Evolutionary conservation across 2,888 invertebrate genomes (phyloP).

Genomic region (Brachylomia viminalis): DNA sequence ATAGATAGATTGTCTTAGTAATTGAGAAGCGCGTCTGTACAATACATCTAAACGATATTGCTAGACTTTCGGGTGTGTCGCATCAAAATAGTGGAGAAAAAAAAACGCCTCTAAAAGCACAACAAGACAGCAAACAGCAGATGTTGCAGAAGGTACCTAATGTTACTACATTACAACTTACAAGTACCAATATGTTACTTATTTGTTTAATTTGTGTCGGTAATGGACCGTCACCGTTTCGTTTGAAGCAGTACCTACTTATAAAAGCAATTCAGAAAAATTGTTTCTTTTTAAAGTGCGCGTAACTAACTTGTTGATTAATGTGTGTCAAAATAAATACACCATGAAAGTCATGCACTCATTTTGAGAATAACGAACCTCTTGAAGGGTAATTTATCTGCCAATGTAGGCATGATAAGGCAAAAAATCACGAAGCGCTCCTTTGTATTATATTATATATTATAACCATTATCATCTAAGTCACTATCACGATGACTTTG

Average conservation of each 20-base stretch:
- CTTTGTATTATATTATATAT: background rate
- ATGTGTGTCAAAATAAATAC: constrained; percentile 12
- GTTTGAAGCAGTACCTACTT: background rate
- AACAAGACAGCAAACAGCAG: background rate
- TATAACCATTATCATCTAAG: constrained; percentile 9
- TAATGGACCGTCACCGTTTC: background rate
- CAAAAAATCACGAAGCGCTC: constrained; percentile 1
- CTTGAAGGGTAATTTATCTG: constrained; percentile 31
- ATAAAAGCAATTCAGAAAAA: background rate
- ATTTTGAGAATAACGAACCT: constrained; percentile 18
- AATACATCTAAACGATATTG: background rate
- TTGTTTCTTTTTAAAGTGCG: background rate
- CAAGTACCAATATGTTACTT: background rate
- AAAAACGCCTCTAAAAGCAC: background rate
- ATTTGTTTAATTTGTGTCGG: background rate
- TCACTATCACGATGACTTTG: constrained; percentile 29
- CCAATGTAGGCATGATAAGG: constrained; percentile 12
- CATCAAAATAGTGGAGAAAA: background rate
- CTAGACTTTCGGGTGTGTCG: background rate
- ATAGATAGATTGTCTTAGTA: background rate
- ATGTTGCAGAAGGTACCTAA: background rate
- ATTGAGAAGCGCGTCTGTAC: background rate
- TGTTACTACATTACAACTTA: too few species aligned
- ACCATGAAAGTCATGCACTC: constrained; percentile 7
- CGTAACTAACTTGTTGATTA: background rate